These are phyloP conservation scores for Tridacna gigas DNA, from an alignment of 2,888 invertebrate genomes.

Conservation along the genomic window DNA sequence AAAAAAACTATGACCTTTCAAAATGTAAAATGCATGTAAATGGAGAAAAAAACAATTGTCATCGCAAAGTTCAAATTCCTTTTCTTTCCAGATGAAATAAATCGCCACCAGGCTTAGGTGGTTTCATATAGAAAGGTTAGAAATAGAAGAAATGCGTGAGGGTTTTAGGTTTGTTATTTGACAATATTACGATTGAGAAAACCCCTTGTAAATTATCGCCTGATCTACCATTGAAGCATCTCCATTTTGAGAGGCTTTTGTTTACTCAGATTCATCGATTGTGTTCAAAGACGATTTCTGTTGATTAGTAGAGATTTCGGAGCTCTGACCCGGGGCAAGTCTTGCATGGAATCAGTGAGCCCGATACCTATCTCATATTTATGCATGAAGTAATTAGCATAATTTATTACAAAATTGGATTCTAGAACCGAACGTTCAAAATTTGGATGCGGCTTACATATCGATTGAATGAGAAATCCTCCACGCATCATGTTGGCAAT, in stretches of 20 bases:
- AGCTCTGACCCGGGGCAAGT: background rate
- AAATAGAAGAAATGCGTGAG: no score
- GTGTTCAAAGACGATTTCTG: background rate
- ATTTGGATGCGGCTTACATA: conserved; percentile 23
- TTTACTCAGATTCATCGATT: conserved; percentile 11
- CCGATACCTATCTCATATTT: conserved; percentile 57
- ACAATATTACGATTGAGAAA: background rate
- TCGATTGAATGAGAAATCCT: conserved; percentile 17
- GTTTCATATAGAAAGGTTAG: no score
- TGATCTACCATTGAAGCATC: conserved; percentile 18
- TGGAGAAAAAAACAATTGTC: no score
- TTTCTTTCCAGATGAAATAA: no score
- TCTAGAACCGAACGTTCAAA: conserved; percentile 21
- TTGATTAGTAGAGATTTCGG: background rate
- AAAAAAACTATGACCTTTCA: conserved; percentile 39
- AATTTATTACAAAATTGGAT: conserved; percentile 55
- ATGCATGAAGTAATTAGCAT: conserved; percentile 63
- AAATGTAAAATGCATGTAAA: conserved; percentile 8
- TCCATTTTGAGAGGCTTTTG: conserved; percentile 27
- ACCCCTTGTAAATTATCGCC: conserved; percentile 9
- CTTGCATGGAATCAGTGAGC: background rate
- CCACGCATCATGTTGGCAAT: background rate
- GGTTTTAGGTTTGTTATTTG: no score
- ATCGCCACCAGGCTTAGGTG: no score
- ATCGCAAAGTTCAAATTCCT: no score